Base-by-base conservation (phyloP, 2,113 vertebrate species). In the Campylorhamphus procurvoides region DNA sequence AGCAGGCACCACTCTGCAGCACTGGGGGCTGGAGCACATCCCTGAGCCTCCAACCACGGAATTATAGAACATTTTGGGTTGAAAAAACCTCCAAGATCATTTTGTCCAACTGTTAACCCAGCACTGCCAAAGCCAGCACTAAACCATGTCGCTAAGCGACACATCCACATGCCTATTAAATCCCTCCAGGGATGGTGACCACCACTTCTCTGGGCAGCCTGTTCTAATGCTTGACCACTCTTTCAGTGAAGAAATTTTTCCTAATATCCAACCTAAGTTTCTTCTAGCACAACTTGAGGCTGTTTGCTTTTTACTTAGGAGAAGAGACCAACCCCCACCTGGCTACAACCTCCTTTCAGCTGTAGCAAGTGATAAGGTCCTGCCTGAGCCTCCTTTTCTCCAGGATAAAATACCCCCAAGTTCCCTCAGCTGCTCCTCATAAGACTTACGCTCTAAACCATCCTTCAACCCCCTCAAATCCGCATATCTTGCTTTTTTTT, bases 1-100 rank as follows among this genome's bases (percentile, higher is more conserved):
- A 22, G 17, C 2, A 3, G 39, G 23, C 19, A 37, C 39, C 19
- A 5, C 16, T 22, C 24, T 40, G 47, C 22, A 42, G 37, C 47
- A 52, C 14, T 7, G 6, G 58, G 17, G 31, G 7, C 56, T 68
- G 33, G 33, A 64, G 72, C 64, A 44, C 18, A 37, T 9, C 50
- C 29, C 25, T 0, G 1, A 49, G 31, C n/a, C n/a, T 84, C 56
- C 76, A 76, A 14, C 14, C 37, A 49, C 0, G 29, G 66, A 72
- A 31, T 42, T 49, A 12, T 1, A 37, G 12, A 66, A 50, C 23
- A 9, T 22, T 74, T 66, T 19, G 22, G 18, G 16, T 29, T 52
- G 18, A 15, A 59, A 66, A 73, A 89, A 28, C 37, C 33, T 66
- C 44, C 10, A 37, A 60, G 37, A 33, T 33, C 35, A 66, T 33